phyloP scores from a whole-genome alignment of 2,113 vertebrate genomes.

The Myodes glareolus region DNA sequence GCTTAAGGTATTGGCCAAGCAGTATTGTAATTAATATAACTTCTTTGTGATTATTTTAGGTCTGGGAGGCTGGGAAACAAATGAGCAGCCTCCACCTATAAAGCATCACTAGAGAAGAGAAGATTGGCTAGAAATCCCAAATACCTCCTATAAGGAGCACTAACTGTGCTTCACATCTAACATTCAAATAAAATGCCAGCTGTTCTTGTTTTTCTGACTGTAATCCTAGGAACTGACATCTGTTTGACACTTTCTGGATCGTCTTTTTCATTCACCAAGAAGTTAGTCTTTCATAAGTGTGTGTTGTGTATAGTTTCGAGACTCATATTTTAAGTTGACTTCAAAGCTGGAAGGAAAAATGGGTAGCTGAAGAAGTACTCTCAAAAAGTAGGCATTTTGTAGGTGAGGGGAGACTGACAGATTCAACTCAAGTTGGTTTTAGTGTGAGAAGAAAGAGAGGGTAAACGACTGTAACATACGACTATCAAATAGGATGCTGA shows the following conservation, averaged over 20 bases:
- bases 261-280: not conserved
- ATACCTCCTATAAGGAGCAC: not conserved
- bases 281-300: not conserved
- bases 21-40: no score
- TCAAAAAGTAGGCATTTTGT: not conserved
- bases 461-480: not conserved
- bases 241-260: not conserved
- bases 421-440: not conserved
- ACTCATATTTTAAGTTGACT: not conserved
- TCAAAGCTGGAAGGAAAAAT: not conserved
- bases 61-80: no score
- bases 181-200: not conserved
- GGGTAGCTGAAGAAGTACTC: not conserved
- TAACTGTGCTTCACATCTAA: not conserved
- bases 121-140: not conserved
- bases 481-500: no score
- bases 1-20: no score
- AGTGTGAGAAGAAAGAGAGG: not conserved
- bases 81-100: no score
- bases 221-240: not conserved
- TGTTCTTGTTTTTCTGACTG: not conserved
- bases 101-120: not conserved
- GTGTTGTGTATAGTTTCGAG: not conserved
- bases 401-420: not conserved
- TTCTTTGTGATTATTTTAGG: no score